Percentiles rank a stretch among this genome's conserved stretches.
phyloP scores from a whole-genome alignment of 1,140 invertebrate genomes.

The Cydia fagiglandana region DNA sequence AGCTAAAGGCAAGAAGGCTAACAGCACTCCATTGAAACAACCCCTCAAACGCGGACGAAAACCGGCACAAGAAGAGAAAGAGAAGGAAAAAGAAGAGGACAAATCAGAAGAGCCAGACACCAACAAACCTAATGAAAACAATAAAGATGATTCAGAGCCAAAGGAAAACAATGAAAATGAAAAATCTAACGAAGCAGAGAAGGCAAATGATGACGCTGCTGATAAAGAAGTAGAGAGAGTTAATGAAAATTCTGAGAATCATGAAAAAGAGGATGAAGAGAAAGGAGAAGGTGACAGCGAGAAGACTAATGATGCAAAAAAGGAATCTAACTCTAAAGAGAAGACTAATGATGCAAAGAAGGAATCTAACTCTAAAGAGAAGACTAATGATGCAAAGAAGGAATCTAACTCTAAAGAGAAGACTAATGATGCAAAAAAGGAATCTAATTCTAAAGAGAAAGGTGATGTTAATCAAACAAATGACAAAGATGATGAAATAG shows the following conservation, averaged over 20 bases:
- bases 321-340: slow-evolving; percentile 6
- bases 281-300: slow-evolving; percentile 34
- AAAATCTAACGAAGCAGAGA: neutral
- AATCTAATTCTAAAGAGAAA: slow-evolving; percentile 10
- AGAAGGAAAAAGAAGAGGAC: slow-evolving; percentile 41
- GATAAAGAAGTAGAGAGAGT: slow-evolving; percentile 23
- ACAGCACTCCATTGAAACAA: slow-evolving; percentile 52
- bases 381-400: neutral
- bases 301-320: slow-evolving; percentile 33
- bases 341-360: neutral
- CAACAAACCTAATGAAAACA: slow-evolving; percentile 36
- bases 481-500: slow-evolving; percentile 9
- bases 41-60: slow-evolving; percentile 58
- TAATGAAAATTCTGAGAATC: slow-evolving; percentile 36
- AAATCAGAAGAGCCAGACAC: slow-evolving; percentile 37
- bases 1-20: slow-evolving; percentile 62
- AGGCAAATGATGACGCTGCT: slow-evolving; percentile 9
- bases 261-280: slow-evolving; percentile 33
- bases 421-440: neutral
- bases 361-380: slow-evolving; percentile 8
- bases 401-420: slow-evolving; percentile 11
- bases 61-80: slow-evolving; percentile 53
- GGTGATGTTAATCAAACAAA: neutral
- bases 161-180: slow-evolving; percentile 18
- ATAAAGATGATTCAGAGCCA: slow-evolving; percentile 23